A percentile compares a stretch with the other conserved stretches of the same genome.
phyloP scores from a whole-genome alignment of 2,113 vertebrate species.

The Axis porcinus region DNA sequence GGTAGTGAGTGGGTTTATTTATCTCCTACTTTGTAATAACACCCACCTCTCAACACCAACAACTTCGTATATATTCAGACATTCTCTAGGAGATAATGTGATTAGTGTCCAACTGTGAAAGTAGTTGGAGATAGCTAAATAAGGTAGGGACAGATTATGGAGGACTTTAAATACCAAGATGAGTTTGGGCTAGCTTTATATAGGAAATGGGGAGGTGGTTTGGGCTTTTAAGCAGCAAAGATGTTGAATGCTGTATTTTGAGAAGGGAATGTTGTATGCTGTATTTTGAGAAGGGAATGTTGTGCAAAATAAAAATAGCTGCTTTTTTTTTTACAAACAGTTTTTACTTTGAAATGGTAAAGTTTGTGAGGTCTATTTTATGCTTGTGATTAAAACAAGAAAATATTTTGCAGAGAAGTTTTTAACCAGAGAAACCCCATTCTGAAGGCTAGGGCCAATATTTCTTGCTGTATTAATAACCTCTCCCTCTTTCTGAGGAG shows the following conservation, averaged over 20 bases:
- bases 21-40: neutral
- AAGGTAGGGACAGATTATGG: neutral
- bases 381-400: neutral
- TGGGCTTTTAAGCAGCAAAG: neutral
- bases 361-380: neutral
- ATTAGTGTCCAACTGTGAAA: neutral
- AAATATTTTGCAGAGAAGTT: neutral
- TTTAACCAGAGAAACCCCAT: neutral
- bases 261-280: neutral
- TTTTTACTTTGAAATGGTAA: conserved; percentile 6
- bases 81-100: neutral
- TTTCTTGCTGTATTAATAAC: neutral
- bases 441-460: neutral
- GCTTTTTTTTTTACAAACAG: neutral
- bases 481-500: neutral
- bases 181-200: neutral
- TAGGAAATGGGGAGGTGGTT: neutral
- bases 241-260: neutral
- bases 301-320: neutral
- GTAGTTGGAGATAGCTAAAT: neutral
- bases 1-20: neutral
- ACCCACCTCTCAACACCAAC: neutral
- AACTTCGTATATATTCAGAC: neutral
- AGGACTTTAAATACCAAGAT: neutral
- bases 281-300: neutral